Evolutionary conservation across 2,113 vertebrate species (phyloP).

Genomic region (Nothobranchius kuhntae): DNA sequence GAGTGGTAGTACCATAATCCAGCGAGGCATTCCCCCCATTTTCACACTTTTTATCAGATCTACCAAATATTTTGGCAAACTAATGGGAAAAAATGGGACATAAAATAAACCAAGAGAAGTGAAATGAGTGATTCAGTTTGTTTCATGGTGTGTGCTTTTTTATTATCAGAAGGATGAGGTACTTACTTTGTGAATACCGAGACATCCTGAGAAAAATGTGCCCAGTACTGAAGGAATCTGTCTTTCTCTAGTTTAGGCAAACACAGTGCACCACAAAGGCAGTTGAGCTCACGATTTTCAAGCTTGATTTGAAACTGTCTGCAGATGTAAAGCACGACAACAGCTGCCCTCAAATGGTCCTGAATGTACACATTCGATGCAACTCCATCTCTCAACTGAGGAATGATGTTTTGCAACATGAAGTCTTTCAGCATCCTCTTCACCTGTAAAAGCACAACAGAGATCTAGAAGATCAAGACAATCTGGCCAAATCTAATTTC

Average conservation of each 20-base stretch:
- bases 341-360: conserved; percentile 63
- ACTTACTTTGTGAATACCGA: conserved; percentile 60
- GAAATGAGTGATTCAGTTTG: no score
- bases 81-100: conserved; percentile 25
- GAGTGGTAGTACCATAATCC: conserved; percentile 76
- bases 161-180: not conserved
- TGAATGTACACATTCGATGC: conserved; percentile 30
- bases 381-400: conserved; percentile 48
- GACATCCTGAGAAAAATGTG: conserved; percentile 50
- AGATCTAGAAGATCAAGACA: not conserved
- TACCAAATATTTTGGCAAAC: conserved; percentile 51
- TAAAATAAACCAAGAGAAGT: not conserved
- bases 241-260: conserved; percentile 65
- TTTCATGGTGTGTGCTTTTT: not conserved
- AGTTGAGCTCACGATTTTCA: not conserved
- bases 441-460: conserved; percentile 54
- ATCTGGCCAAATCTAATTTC: not conserved
- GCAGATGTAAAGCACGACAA: conserved; percentile 65
- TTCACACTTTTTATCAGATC: conserved; percentile 35
- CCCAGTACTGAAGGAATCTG: conserved; percentile 63
- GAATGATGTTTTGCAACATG: conserved; percentile 56
- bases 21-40: not conserved
- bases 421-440: conserved; percentile 66
- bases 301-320: conserved; percentile 23
- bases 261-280: conserved; percentile 65